Evolutionary conservation across 2,888 invertebrate genomes (phyloP), one percentile per base, ranked within the genome.

Genomic region (Selenia dentaria): DNA sequence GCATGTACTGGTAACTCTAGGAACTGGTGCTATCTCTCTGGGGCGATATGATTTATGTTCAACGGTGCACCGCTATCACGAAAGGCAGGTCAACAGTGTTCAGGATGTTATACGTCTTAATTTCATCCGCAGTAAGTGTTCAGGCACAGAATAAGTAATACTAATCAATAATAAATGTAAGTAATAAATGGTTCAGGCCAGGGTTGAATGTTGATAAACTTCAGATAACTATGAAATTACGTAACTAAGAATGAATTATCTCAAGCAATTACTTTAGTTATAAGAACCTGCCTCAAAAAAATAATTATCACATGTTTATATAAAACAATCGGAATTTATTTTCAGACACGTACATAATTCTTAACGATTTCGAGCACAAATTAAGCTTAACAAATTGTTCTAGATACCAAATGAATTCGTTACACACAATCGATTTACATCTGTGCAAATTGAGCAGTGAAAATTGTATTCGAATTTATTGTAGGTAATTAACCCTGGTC

Each of bases 41-140:
- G 60, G 68, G 62, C 70, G 66, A 54, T 66, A 59, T 79, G 71
- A 82, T 79, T 80, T 78, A 80, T 76, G 66, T 60, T 62, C 61
- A 61, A 63, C 58, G 64, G 56, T 57, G 56, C 48, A 50, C 54
- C 63, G 67, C 67, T 79, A 77, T 75, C 74, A 71, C 41, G 50
- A 57, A 62, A 64, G 62, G 62, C 67, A 73, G 76, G 80, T 78
- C 79, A 77, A 67, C 65, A 63, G 57, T 68, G 65, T 65, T 74
- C 76, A 83, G 77, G 80, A 81, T 81, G 79, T 75, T 72, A 70
- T 54, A 71, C 70, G 67, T 79, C 80, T 83, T 77, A 78, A 82
- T 78, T 76, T 75, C 68, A 71, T 67, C 63, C 63, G 51, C 59
- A 64, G 56, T 59, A 59, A 54, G 54, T 39, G 37, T 46, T 37